Conservation (phyloP, 1,140 invertebrate species). For the Samia ricini region DNA sequence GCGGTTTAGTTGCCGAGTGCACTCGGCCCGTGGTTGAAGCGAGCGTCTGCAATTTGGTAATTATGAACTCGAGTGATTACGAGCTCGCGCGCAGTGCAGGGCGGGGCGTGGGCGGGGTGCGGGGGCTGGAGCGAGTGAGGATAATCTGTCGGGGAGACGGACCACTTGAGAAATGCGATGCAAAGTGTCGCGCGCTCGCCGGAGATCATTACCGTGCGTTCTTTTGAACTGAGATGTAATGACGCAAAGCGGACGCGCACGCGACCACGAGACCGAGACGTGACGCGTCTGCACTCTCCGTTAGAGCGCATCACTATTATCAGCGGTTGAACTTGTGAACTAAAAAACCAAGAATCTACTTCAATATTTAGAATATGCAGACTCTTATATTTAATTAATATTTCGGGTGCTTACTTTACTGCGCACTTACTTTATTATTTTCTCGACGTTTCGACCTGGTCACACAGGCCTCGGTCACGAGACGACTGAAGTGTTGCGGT, state of each 20-base stretch:
- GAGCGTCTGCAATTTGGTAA: conserved; percentile 56
- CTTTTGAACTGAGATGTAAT: not conserved
- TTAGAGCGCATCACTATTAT: not conserved
- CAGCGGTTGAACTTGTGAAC: too few species aligned
- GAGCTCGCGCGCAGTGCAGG: not conserved
- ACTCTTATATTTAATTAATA: too few species aligned
- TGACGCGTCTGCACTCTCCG: not conserved
- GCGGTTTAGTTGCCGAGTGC: conserved; percentile 40
- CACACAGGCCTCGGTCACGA: too few species aligned
- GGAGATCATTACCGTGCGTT: not conserved
- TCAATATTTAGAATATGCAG: too few species aligned
- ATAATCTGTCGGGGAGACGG: conserved; percentile 19
- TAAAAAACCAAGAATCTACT: too few species aligned
- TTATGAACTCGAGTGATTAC: conserved; percentile 28
- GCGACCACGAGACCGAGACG: not conserved
- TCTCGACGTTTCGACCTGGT: too few species aligned
- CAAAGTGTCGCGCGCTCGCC: not conserved
- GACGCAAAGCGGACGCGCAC: too few species aligned
- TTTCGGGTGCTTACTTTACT: too few species aligned
- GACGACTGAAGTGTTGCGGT: too few species aligned
- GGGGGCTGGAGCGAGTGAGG: conserved; percentile 6
- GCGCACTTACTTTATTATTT: too few species aligned
- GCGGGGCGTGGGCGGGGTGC: conserved; percentile 1
- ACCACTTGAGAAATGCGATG: conserved; percentile 14
- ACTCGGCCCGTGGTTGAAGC: conserved; percentile 42